Percentiles rank a stretch among this genome's conserved stretches.
Conservation (phyloP, 1,140 invertebrate species). For the Neodiprion fabricii region DNA sequence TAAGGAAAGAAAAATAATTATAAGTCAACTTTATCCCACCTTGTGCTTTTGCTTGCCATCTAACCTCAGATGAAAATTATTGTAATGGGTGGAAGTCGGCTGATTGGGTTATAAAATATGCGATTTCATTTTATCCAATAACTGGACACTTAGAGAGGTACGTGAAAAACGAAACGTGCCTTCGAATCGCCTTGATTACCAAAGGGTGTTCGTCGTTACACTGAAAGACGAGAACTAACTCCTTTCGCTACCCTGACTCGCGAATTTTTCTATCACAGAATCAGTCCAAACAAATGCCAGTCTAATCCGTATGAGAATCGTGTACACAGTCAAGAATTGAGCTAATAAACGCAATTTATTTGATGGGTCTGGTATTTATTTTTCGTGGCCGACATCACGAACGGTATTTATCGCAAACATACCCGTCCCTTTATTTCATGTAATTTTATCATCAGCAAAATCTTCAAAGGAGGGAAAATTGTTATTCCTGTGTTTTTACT, state of each 20-base stretch:
- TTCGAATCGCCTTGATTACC: constrained; percentile 1
- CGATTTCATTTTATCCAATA: no score
- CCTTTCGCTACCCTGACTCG: neutral
- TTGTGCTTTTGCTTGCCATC: neutral
- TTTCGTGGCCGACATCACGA: neutral
- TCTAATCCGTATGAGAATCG: neutral
- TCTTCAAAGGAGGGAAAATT: no score
- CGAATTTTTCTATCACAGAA: neutral
- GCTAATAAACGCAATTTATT: neutral
- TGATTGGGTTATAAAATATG: neutral
- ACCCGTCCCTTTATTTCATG: no score
- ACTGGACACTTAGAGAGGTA: no score
- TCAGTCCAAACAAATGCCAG: neutral
- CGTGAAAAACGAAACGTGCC: neutral
- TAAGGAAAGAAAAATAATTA: neutral
- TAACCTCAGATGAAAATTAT: neutral
- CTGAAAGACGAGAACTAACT: neutral
- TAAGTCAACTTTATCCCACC: neutral
- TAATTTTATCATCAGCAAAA: no score
- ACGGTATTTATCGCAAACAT: no score
- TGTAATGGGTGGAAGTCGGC: neutral
- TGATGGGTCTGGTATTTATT: neutral
- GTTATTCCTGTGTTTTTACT: no score
- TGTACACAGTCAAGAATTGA: neutral
- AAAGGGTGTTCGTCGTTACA: neutral